A percentile compares a stretch with the other conserved stretches of the same genome.
phyloP scores from a whole-genome alignment of 2,888 invertebrate species.

The Latrodectus hesperus region DNA sequence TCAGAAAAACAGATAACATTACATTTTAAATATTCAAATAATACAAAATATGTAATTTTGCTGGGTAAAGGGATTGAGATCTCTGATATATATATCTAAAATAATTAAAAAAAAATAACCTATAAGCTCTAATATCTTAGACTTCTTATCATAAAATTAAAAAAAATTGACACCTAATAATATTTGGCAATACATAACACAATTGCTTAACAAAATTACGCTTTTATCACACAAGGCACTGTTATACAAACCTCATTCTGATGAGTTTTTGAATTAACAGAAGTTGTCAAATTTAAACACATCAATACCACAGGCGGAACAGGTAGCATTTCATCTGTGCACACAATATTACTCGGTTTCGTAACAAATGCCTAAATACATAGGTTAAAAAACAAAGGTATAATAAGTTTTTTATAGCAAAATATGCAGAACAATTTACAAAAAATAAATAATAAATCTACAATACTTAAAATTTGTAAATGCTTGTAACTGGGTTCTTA shows the following conservation, averaged over 20 bases:
- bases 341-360: slow-evolving; percentile 81
- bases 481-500: no score
- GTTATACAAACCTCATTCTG: slow-evolving; percentile 81
- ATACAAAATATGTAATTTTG: no score
- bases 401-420: no score
- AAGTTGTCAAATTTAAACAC: slow-evolving; percentile 83
- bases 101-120: background rate
- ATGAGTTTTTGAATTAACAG: slow-evolving; percentile 84
- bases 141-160: background rate
- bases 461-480: no score
- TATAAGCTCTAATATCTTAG: background rate
- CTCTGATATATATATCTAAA: background rate
- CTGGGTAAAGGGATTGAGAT: no score
- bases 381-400: no score
- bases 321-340: slow-evolving; percentile 73
- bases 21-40: no score
- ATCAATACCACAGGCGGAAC: slow-evolving; percentile 87
- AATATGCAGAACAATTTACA: background rate
- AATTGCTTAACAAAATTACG: background rate
- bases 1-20: no score
- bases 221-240: background rate
- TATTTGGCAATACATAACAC: background rate
- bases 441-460: background rate
- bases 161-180: background rate
- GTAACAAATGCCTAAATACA: slow-evolving; percentile 76